Evolutionary conservation across 2,113 vertebrate genomes (phyloP).

Genomic region (Neolamprologus falcicula): DNA sequence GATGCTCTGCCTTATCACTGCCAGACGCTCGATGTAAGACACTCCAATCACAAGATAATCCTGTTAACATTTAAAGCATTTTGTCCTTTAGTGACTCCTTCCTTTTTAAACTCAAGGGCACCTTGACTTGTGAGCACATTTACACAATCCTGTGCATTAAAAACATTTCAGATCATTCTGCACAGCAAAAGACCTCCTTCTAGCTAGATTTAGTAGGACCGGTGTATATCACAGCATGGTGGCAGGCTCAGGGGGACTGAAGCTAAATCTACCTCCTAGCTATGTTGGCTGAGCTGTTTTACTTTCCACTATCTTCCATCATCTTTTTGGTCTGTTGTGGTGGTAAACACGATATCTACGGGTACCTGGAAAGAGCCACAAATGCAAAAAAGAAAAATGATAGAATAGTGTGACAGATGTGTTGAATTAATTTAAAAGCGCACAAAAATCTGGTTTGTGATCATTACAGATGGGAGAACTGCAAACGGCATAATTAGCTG

Average conservation of each 20-base stretch:
- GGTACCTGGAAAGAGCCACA: neutral
- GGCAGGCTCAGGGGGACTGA: constrained; percentile 2
- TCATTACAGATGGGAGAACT: neutral
- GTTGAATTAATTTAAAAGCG: neutral
- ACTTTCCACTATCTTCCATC: constrained; percentile 30
- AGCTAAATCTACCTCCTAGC: neutral
- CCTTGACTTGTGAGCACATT: neutral
- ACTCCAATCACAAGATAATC: constrained; percentile 1
- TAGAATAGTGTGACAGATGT: neutral
- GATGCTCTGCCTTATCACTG: constrained; percentile 7
- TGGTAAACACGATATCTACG: constrained; percentile 32
- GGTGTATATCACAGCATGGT: constrained; percentile 13
- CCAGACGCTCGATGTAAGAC: constrained; percentile 2
- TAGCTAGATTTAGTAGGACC: constrained; percentile 38
- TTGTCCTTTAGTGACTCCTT: neutral
- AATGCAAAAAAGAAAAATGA: neutral
- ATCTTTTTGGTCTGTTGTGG: neutral
- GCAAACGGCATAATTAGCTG: neutral
- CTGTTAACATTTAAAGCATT: neutral
- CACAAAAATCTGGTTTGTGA: neutral
- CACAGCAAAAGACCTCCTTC: constrained; percentile 11
- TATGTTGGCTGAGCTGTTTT: constrained; percentile 24
- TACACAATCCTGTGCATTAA: neutral
- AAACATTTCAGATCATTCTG: neutral
- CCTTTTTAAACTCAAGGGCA: neutral